phyloP scores from a whole-genome alignment of 2,888 invertebrate species.

The Dione juno region DNA sequence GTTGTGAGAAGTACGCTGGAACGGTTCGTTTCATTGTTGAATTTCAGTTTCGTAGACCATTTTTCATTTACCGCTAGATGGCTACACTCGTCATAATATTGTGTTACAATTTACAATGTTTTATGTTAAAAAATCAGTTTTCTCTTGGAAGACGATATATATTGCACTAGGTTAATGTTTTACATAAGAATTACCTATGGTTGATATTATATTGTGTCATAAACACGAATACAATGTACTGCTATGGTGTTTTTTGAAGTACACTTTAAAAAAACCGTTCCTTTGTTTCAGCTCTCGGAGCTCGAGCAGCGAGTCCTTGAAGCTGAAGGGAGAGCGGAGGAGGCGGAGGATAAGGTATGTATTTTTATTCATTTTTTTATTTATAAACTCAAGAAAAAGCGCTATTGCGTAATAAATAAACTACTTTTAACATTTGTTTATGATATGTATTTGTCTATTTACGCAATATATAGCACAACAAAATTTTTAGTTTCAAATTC shows the following conservation, averaged over 20 bases:
- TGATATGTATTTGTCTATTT: neutral
- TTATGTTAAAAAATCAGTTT: constrained; percentile 30
- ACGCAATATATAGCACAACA: neutral
- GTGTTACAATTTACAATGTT: constrained; percentile 11
- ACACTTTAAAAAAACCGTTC: constrained; percentile 30
- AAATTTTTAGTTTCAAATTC: neutral
- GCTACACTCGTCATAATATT: constrained; percentile 53
- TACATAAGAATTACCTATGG: neutral
- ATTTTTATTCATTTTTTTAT: constrained; percentile 22
- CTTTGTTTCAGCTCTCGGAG: constrained; percentile 93
- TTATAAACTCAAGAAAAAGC: neutral
- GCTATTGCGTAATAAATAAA: neutral
- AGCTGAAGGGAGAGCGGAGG: constrained; percentile 95
- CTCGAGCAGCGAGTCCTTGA: constrained; percentile 96
- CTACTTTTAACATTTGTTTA: neutral
- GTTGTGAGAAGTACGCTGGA: constrained; percentile 36
- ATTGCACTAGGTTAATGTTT: constrained; percentile 22
- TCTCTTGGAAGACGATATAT: constrained; percentile 10
- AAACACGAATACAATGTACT: neutral
- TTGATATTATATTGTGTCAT: neutral
- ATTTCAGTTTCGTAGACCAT: constrained; percentile 29
- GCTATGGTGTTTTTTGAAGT: neutral
- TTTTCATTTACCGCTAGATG: constrained; percentile 55
- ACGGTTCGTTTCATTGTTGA: constrained; percentile 47
- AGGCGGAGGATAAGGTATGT: constrained; percentile 96